Conservation (phyloP, 1,140 invertebrate genomes). For the Scylla paramamosain region DNA sequence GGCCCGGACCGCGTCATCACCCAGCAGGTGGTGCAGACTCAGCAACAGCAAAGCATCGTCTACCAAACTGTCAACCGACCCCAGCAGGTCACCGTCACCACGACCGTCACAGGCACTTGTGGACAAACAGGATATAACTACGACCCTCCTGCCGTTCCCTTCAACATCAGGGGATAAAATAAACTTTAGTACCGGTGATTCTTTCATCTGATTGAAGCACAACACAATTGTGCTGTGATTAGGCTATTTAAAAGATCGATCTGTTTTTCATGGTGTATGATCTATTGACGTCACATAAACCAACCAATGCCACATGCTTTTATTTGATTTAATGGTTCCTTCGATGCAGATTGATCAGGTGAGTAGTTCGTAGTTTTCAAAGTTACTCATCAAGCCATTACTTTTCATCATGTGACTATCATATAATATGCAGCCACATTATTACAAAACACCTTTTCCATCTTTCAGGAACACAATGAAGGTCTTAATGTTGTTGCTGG, state of each 20-base stretch:
- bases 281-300: neutral
- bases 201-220: no score
- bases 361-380: neutral
- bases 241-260: no score
- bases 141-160: neutral
- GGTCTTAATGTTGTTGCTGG: conserved; percentile 17
- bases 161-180: conserved; percentile 44
- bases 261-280: no score
- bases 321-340: neutral
- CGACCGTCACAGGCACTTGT: conserved; percentile 67
- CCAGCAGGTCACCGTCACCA: conserved; percentile 60
- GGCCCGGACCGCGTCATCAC: conserved; percentile 57
- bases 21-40: conserved; percentile 62
- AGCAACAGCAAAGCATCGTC: conserved; percentile 61
- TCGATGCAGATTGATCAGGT: neutral
- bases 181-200: neutral
- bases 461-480: conserved; percentile 26
- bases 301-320: neutral
- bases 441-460: neutral
- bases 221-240: no score
- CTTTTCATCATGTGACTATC: neutral
- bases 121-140: conserved; percentile 66
- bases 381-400: no score
- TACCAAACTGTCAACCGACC: conserved; percentile 55
- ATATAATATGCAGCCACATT: no score